Percentiles rank a stretch among this genome's conserved stretches.
Evolutionary conservation across 2,888 invertebrate species (phyloP).

Genomic region (Nebria brevicollis): DNA sequence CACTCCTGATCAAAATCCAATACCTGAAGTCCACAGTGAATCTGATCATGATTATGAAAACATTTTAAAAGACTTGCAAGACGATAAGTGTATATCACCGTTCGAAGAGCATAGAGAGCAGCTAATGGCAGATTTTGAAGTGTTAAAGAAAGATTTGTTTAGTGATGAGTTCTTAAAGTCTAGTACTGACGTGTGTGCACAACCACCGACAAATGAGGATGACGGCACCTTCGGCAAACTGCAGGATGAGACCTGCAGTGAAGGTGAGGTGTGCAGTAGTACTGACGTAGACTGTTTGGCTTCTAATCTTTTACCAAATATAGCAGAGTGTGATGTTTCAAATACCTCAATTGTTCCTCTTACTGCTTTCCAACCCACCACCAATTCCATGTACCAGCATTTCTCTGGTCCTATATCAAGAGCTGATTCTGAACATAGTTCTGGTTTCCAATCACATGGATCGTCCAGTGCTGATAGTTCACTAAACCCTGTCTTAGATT

Average conservation of each 20-base stretch:
- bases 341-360: conserved; percentile 30
- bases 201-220: conserved; percentile 10
- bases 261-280: conserved; percentile 46
- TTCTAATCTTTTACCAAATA: conserved; percentile 26
- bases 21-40: conserved; percentile 52
- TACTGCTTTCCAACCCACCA: conserved; percentile 21
- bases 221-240: conserved; percentile 25
- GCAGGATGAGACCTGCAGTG: conserved; percentile 37
- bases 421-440: conserved; percentile 42
- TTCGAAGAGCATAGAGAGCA: conserved; percentile 58
- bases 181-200: conserved; percentile 17
- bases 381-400: conserved; percentile 5
- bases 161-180: conserved; percentile 44
- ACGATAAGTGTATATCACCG: conserved; percentile 51
- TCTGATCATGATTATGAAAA: conserved; percentile 61
- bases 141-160: conserved; percentile 54
- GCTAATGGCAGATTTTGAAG: conserved; percentile 59
- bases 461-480: conserved; percentile 41
- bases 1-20: conserved; percentile 46
- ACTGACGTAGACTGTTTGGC: conserved; percentile 40
- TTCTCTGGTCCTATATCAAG: background rate
- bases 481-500: conserved; percentile 26
- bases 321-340: conserved; percentile 26
- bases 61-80: conserved; percentile 55
- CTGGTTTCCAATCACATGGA: conserved; percentile 41